Base-by-base conservation (phyloP, 2,113 vertebrate genomes). In the Brachypodius melanocephalos region DNA sequence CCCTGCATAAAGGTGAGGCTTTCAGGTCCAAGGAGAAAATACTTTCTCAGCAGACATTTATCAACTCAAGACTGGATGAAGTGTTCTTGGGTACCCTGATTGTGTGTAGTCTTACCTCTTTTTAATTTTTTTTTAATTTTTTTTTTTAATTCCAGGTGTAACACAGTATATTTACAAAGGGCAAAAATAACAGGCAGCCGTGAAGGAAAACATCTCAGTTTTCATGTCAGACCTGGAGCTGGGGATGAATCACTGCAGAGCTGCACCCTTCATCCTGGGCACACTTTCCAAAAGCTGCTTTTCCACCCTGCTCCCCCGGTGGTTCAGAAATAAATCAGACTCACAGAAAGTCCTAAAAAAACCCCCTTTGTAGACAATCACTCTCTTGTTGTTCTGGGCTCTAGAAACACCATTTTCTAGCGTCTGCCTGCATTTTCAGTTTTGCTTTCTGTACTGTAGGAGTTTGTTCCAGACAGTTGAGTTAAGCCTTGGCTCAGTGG, bases 311-410 rank as follows among this genome's bases (percentile, higher is more conserved):
- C 51, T 95, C 72, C 77, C 80, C 34, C 0, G 7, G 67, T 89
- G 96, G 90, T 85, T 97, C 95, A 95, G 97, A 98, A 98, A 97
- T 96, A 95, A 97, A 97, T 89, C 97, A 97, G 96, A 93, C 94
- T 95, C 86, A 78, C 89, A 93, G 83, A 91, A 94, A 89, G 62
- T 82, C 90, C 96, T n/a, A 7, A 93, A 95, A 96, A 96, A 77
- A 84, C 28, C 4, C 12, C 24, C 46, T 79, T 80, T 80, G 45
- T 51, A 94, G 72, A 97, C 96, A 97, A 85, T 97, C 78, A 45
- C 36, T 73, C 91, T 94, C 91, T 97, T 98, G 97, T 97, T 97
- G 94, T 97, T 96, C 88, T 87, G 66, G 51, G 51, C 45, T 85
- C 90, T 93, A 84, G 97, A 96, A 97, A 57, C 95, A 82, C 78